Base-by-base conservation (phyloP, 2,888 invertebrate genomes). In the Athrips mouffetella region DNA sequence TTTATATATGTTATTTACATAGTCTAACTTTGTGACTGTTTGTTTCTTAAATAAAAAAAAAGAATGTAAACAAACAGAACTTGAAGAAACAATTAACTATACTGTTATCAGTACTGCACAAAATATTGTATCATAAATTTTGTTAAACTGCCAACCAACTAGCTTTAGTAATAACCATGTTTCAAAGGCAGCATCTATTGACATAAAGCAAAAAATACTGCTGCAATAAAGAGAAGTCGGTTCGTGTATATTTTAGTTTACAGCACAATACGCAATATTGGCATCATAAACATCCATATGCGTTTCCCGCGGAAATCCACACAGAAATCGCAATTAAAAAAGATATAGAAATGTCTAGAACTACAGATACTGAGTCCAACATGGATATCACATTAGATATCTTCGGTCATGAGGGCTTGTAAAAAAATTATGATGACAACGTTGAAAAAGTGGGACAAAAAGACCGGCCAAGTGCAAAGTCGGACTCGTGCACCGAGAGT, bases 201-300 rank as follows among this genome's bases (percentile, higher is more conserved):
- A 49, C 49, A 49, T 45, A 15, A 25, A 45, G 29, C 30, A 49
- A 49, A 49, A 48, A 45, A 49, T 25, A 25, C 37, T 7, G 16
- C 29, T 2, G 61, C 60, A 77, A 79, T 73, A 72, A 64, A 68
- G 65, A 57, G 69, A 69, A 75, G 58, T 65, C 67, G 62, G 67
- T 66, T 70, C 70, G 69, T 73, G 73, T 77, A 76, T 73, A 79
- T 73, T 76, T 76, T 74, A 74, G 72, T 80, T 81, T 76, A 78
- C 73, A 60, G 70, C 63, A 60, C 65, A 65, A 70, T 62, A 58
- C 59, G 64, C 65, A 64, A 65, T 78, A 78, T 80, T 76, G 76
- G 66, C 47, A 55, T 61, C 59, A 73, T 81, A 80, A 80, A 81
- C 73, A 75, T 73, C 73, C 70, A 73, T 72, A 71, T 72, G 69